Conservation (phyloP, 2,888 invertebrate species). For the Pheosia gnoma region DNA sequence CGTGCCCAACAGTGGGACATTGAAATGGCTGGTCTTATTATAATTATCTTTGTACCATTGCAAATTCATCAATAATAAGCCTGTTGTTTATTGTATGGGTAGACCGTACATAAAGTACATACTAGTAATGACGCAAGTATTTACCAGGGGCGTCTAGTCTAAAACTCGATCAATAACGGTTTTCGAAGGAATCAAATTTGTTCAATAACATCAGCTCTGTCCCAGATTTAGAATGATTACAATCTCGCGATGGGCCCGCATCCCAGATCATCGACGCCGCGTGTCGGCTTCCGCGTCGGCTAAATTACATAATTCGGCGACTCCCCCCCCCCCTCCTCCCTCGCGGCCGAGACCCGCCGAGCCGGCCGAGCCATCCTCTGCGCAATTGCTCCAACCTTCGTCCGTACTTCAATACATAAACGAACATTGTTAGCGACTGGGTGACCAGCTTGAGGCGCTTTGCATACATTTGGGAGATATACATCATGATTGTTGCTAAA, state of each 20-base stretch:
- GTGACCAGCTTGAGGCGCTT: slow-evolving; percentile 19
- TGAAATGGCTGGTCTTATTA: too few species aligned
- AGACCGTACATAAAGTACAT: too few species aligned
- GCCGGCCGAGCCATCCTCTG: slow-evolving; percentile 29
- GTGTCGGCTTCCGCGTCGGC: slow-evolving; percentile 28
- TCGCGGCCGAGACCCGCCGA: slow-evolving; percentile 40
- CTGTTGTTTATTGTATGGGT: too few species aligned
- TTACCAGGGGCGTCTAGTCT: too few species aligned
- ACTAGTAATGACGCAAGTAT: too few species aligned
- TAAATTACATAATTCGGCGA: slow-evolving; percentile 41
- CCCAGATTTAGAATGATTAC: not conserved
- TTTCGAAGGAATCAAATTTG: too few species aligned
- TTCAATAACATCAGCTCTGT: too few species aligned
- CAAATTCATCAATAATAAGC: too few species aligned
- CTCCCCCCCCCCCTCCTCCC: slow-evolving; percentile 30
- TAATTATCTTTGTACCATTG: too few species aligned
- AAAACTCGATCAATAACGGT: too few species aligned
- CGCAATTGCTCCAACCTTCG: slow-evolving; percentile 55
- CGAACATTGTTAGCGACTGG: slow-evolving; percentile 32
- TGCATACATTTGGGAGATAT: not conserved
- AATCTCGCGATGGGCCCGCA: not conserved
- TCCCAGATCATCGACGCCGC: slow-evolving; percentile 5
- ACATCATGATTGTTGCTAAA: too few species aligned
- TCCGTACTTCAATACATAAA: slow-evolving; percentile 32
- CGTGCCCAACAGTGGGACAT: too few species aligned